Base-by-base conservation (phyloP, 2,888 invertebrate genomes). In the Geophilus truncorum region DNA sequence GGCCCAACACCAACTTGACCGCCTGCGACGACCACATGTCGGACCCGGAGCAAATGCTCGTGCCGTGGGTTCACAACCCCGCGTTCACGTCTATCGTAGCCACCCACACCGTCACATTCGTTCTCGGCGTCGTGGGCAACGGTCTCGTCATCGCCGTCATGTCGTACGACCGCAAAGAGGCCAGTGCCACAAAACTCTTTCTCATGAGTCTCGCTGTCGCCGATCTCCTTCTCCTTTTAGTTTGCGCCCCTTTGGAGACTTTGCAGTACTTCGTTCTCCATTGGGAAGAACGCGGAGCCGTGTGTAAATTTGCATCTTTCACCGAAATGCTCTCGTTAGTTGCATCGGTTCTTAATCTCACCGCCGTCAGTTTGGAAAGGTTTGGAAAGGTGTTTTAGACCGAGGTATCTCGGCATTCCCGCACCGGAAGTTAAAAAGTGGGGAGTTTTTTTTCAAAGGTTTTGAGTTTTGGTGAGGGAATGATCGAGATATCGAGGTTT, bases 61-160 rank as follows among this genome's bases (percentile, higher is more conserved):
- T 25, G 2, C 79, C 79, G n/a, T 21, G 30, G 21, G 18, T 21
- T 3, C 28, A 28, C n/a, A 79, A 79, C 30, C 57, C 51, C 9
- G 4, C 4, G 4, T 79, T 79, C 79, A 57, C 57, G n/a, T 23
- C 30, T 10, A 80, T 80, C 15, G 75, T 80, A 7, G 18, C 36
- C 36, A 80, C 80, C 12, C 76, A 80, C 36, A 75, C 80, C 7
- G 76, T 80, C n/a, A 80, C 80, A 1, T 80, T 88, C 83, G 81
- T 88, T 12, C 82, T 88, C 15, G 89, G 89, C 1, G 84, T 89
- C 10, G 82, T 87, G 2, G 89, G 89, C 1, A 89, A 89, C 84
- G 82, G 85, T 1, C 83, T 88, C 6, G 89, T 89, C 15, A 87
- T 89, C 70, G 85, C 85, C 36, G 87, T 88, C 15, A 87, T 89